These are phyloP conservation scores for Drosophila ohnishii DNA, from an alignment of 1,140 invertebrate genomes.

Conservation along the genomic window DNA sequence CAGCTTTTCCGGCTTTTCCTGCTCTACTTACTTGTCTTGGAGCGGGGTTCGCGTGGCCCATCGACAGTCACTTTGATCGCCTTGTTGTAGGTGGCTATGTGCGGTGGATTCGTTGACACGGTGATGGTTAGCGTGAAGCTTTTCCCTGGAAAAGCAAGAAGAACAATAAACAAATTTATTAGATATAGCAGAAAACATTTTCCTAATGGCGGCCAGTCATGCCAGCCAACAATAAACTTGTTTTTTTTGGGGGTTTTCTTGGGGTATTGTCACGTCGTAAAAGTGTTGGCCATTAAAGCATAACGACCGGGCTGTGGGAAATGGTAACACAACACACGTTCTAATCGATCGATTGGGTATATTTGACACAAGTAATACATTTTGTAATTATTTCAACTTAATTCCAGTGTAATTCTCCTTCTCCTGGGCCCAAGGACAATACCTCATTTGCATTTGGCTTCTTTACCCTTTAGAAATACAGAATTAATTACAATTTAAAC, in stretches of 20 bases:
- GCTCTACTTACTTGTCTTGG: conserved; percentile 96
- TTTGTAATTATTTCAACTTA: neutral
- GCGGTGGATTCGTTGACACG: conserved; percentile 94
- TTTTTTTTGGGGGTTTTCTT: conserved; percentile 27
- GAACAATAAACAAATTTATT: conserved; percentile 57
- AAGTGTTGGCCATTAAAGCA: conserved; percentile 37
- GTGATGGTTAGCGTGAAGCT: conserved; percentile 99
- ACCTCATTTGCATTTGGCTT: neutral
- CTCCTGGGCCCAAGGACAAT: too few relatives aligned
- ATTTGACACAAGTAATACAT: neutral
- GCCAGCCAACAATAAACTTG: conserved; percentile 30
- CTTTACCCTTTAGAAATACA: conserved; percentile 18
- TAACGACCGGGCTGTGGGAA: conserved; percentile 1
- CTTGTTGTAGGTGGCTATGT: conserved; percentile 98
- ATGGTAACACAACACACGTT: neutral
- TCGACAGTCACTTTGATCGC: conserved; percentile 99
- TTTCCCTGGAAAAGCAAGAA: conserved; percentile 89
- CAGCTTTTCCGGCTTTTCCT: neutral
- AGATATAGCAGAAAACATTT: conserved; percentile 2
- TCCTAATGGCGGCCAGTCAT: conserved; percentile 35
- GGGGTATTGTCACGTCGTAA: conserved; percentile 72
- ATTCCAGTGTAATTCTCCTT: neutral
- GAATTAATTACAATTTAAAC: conserved; percentile 76
- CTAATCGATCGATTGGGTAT: neutral
- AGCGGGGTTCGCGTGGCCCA: conserved; percentile 98